A percentile compares a stretch with the other conserved stretches of the same genome.
Evolutionary conservation across 2,888 invertebrate genomes (phyloP).

Genomic region (Lasioglossum malachurum): DNA sequence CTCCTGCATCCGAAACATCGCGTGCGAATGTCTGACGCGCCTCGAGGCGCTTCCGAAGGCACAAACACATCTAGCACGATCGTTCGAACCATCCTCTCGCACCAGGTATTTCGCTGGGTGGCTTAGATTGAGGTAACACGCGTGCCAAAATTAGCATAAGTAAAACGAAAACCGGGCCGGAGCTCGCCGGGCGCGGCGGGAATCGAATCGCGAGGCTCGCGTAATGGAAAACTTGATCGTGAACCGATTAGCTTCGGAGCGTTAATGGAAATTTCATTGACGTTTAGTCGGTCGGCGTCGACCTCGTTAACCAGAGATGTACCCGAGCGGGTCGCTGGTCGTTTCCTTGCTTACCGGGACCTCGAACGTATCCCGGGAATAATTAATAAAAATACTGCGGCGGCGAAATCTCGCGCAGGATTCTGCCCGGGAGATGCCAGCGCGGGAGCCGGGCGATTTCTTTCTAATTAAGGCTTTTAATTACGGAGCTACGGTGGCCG

Average conservation of each 20-base stretch:
- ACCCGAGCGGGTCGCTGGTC: neutral
- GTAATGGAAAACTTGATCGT: neutral
- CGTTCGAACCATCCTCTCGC: no score
- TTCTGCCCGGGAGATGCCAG: neutral
- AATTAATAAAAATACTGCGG: neutral
- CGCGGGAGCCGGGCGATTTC: conserved; percentile 7
- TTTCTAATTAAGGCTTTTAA: conserved; percentile 51
- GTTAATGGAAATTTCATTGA: conserved; percentile 1
- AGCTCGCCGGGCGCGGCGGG: neutral
- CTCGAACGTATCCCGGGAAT: neutral
- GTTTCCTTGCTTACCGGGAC: neutral
- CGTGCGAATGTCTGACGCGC: neutral
- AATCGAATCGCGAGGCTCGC: neutral
- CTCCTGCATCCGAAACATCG: neutral
- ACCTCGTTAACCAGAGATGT: neutral
- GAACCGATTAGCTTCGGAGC: neutral
- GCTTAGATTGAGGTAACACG: neutral
- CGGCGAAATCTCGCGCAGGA: neutral
- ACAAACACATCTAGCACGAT: no score
- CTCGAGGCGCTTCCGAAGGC: neutral
- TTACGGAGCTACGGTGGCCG: neutral
- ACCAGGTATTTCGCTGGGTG: neutral
- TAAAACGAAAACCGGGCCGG: neutral
- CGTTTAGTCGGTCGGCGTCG: neutral
- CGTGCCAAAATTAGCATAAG: neutral